Percentiles rank a stretch among this genome's conserved stretches.
Conservation (phyloP, 2,113 vertebrate species). For the Dasyornis broadbenti region DNA sequence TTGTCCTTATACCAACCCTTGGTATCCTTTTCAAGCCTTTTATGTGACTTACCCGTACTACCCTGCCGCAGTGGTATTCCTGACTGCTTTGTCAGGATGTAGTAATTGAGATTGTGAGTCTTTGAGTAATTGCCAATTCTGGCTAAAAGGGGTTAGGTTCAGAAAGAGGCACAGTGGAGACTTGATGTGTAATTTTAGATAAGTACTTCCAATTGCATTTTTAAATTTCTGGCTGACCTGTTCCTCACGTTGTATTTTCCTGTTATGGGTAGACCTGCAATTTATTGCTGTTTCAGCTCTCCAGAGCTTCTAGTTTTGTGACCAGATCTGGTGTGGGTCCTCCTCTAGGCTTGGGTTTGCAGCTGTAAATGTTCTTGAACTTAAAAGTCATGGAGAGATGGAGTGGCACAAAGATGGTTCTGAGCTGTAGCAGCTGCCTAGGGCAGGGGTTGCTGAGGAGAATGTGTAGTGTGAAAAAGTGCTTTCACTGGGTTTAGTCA, state of each 20-base stretch:
- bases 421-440: not conserved
- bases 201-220: not conserved
- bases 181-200: not conserved
- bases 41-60: not conserved
- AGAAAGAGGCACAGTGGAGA: not conserved
- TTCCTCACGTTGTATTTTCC: not conserved
- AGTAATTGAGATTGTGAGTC: not conserved
- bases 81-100: not conserved
- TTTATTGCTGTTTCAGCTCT: not conserved
- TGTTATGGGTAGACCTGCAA: not conserved
- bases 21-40: not conserved
- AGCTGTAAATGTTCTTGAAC: not conserved
- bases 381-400: not conserved
- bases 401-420: not conserved
- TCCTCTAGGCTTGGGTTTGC: not conserved
- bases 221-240: not conserved
- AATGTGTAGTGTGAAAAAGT: not conserved
- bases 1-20: not conserved
- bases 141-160: not conserved
- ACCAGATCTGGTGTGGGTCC: not conserved
- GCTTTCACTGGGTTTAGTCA: not conserved
- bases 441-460: not conserved
- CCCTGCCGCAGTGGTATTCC: not conserved
- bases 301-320: not conserved
- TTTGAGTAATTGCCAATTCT: slow-evolving; percentile 1